Base-by-base conservation (phyloP, 2,797 vertebrate genomes). In the Hemibagrus guttatus region DNA sequence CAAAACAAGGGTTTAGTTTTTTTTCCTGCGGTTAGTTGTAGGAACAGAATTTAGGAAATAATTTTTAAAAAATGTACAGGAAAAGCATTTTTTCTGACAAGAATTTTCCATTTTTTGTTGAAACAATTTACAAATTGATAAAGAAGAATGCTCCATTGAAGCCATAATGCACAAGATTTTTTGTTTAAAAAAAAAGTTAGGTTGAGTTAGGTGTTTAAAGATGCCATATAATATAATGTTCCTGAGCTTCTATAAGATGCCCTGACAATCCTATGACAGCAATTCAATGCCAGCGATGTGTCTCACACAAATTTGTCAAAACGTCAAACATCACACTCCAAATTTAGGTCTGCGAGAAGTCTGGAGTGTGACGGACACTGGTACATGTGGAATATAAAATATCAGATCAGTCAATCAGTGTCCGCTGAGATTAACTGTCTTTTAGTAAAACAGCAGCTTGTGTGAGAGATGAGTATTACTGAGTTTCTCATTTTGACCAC, bases 401-500 rank as follows among this genome's bases (percentile, higher is more conserved):
- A 81, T 17, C 59, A n/a, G 8, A 26, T n/a, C 17, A 76, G 17
- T 35, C n/a, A 49, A 16, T 59, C 31, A 35, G 13, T 28, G 16
- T 79, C 52, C 0, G 1, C 39, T 49, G 64, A 78, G 46, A 52
- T 66, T 49, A 8, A 54, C 42, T n/a, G 9, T 39, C 16, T 66
- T 63, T 61, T 14, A 26, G 46, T 85, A 66, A 66, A 26, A 52
- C 61, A 28, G 16, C 39, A 42, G 59, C 14, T 75, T 75, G 42
- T 54, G 31, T 42, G 4, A 31, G 14, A 82, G 8, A 58, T 23
- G n/a, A 58, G 39, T 75, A 76, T 59, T 16, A n/a, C 31, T 76
- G 85, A 69, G 8, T 54, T 84, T 86, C 71, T 52, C 9, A 11
- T 74, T 86, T 87, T 83, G 63, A n/a, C 88, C 89, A 90, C 88